phyloP scores from a whole-genome alignment of 2,797 vertebrate genomes.

The Dendrocincla tyrannina region DNA sequence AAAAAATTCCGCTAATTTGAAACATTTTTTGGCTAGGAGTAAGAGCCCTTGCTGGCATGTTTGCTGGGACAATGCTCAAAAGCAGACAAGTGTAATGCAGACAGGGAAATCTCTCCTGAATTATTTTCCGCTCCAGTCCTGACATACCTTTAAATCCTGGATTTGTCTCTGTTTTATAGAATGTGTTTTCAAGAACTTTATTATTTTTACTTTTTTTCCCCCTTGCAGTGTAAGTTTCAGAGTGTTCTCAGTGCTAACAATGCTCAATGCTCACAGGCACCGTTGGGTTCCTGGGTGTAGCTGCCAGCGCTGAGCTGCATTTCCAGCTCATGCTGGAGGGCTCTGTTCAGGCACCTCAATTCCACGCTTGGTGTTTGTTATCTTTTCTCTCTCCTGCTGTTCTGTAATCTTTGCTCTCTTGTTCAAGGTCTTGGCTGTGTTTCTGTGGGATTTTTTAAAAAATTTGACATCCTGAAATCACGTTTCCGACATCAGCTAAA shows the following conservation, averaged over 20 bases:
- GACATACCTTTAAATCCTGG: not conserved
- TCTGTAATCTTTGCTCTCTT: not conserved
- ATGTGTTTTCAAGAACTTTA: not conserved
- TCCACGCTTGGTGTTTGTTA: not conserved
- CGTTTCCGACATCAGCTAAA: not conserved
- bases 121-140: not conserved
- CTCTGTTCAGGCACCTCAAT: not conserved
- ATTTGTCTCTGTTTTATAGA: not conserved
- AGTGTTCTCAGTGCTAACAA: not conserved
- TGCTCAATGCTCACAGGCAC: not conserved
- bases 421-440: not conserved
- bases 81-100: not conserved
- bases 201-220: not conserved
- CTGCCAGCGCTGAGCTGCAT: not conserved
- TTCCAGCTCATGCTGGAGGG: not conserved
- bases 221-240: not conserved
- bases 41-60: not conserved
- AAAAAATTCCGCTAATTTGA: not conserved
- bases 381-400: not conserved
- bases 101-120: not conserved
- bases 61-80: not conserved
- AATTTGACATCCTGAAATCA: not conserved
- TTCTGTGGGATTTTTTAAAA: not conserved
- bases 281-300: accelerated
- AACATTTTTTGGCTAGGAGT: not conserved